Evolutionary conservation across 2,797 vertebrate species (phyloP).

Genomic region (Neomorphus geoffroyi): DNA sequence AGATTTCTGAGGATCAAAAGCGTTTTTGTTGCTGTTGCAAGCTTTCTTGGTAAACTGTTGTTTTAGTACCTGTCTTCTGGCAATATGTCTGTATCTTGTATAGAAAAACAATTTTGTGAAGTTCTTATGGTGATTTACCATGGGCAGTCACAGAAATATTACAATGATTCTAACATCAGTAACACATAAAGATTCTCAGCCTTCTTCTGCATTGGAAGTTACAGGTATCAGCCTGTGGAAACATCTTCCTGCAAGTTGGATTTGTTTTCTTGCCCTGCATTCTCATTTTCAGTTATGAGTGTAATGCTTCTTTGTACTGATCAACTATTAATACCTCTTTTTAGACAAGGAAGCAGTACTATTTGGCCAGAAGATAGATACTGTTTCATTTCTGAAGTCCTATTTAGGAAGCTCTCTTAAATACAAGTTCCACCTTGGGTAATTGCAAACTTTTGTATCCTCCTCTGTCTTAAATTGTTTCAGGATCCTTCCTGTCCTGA

Average conservation of each 20-base stretch:
- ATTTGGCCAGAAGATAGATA: not conserved
- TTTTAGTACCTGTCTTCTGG: not conserved
- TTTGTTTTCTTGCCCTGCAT: not conserved
- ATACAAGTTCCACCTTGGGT: not conserved
- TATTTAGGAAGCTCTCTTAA: conserved; percentile 5
- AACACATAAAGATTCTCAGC: not conserved
- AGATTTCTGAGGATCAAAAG: not conserved
- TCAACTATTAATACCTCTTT: not conserved
- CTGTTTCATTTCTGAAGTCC: not conserved
- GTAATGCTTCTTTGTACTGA: not conserved
- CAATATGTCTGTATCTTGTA: not conserved
- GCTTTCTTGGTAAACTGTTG: not conserved
- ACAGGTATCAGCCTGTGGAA: not conserved
- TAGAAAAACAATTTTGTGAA: not conserved
- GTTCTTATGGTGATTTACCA: not conserved
- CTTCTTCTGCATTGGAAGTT: not conserved
- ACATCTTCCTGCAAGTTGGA: not conserved
- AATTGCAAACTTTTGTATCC: conserved; percentile 4
- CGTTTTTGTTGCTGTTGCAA: not conserved
- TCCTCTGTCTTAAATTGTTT: conserved; percentile 54
- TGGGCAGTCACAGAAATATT: not conserved
- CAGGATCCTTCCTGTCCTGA: conserved; percentile 30
- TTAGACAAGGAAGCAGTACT: not conserved
- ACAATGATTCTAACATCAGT: not conserved
- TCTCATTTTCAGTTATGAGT: not conserved